Evolutionary conservation across 2,113 vertebrate species (phyloP).

Genomic region (Alectura lathami): DNA sequence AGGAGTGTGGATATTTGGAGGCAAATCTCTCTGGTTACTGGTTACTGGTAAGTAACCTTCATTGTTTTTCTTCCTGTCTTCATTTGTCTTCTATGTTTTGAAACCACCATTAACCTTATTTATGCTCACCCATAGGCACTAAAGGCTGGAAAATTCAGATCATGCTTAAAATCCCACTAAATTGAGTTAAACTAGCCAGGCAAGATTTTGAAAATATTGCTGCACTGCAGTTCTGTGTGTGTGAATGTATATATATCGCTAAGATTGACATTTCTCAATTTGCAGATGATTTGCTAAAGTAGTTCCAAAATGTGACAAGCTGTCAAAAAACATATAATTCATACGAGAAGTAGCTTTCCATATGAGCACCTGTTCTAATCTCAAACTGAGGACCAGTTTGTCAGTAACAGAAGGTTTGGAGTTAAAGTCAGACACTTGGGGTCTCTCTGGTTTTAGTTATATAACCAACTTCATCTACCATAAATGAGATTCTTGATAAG

Average conservation of each 20-base stretch:
- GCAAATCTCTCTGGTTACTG: conserved; percentile 58
- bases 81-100: conserved; percentile 71
- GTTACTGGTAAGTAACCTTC: conserved; percentile 67
- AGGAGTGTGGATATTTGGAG: conserved; percentile 63
- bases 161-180: conserved; percentile 59
- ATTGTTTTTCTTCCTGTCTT: conserved; percentile 57
- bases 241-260: conserved; percentile 54
- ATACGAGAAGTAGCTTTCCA: conserved; percentile 52
- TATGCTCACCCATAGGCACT: conserved; percentile 37
- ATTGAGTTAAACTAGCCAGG: conserved; percentile 40
- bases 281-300: conserved; percentile 76
- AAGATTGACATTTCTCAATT: conserved; percentile 74
- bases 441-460: conserved; percentile 28
- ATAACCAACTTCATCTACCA: background rate
- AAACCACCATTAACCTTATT: conserved; percentile 66
- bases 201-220: conserved; percentile 67
- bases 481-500: conserved; percentile 48
- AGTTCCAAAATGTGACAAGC: conserved; percentile 64
- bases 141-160: conserved; percentile 58
- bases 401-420: conserved; percentile 59
- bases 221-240: conserved; percentile 61
- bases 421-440: conserved; percentile 52
- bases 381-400: conserved; percentile 40
- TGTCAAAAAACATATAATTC: conserved; percentile 63
- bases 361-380: conserved; percentile 47